Evolutionary conservation across 2,888 invertebrate genomes (phyloP), one percentile per base, ranked within the genome.

Genomic region (Griposia aprilina): DNA sequence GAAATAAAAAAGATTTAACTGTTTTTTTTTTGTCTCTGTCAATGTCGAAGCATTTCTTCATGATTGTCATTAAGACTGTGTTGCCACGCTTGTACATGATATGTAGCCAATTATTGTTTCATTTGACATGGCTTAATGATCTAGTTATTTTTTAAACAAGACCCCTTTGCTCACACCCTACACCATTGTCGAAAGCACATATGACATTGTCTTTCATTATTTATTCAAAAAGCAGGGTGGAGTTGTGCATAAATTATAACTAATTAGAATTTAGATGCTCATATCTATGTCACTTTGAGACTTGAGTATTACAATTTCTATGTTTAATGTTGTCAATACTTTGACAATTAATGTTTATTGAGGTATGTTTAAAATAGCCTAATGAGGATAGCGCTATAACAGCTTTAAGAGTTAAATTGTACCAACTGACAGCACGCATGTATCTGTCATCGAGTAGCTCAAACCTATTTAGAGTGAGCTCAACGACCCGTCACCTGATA

Each of bases 171-270:
- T 45, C 17, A 13, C 82, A 57, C 84, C 69, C 85, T 11, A 41
- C 15, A 59, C 36, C 10, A 62, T 5, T 52, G 45, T 59, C 20
- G 8, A 59, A 80, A 17, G 36, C 17, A 65, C 30, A 45, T 50
- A 63, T 23, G 30, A 66, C 17, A 77, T 36, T 66, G 83, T 78
- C 23, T 60, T 83, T 83, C 79, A 86, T 84, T 83, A 84, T 83
- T 86, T 86, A 84, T 84, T 84, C 86, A 86, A 57, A 63, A 72
- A 70, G 17, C 48, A 59, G 75, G 75, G 81, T 77, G 70, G 68
- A 45, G 78, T 52, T 59, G 45, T 83, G 74, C 60, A 83, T 83
- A 71, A 23, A 74, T 74, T 74, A 84, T 78, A 62, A 60, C n/a
- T 30, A 82, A 83, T 86, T 86, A 74, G 59, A 74, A 59, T 83